phyloP scores from a whole-genome alignment of 2,797 vertebrate genomes.

The Neomorphus geoffroyi region DNA sequence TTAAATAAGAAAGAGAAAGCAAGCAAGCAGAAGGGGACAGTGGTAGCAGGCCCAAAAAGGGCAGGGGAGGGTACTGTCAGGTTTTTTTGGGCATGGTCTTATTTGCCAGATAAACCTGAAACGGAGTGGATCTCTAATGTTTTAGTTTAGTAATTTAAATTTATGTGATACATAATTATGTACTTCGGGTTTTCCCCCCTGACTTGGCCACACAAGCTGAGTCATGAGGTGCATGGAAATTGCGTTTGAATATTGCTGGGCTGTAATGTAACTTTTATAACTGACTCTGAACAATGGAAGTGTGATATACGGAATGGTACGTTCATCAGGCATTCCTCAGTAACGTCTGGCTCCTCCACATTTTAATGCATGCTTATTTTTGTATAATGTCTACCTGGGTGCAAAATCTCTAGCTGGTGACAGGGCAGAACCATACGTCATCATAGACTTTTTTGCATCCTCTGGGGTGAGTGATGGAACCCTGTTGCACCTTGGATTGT shows the following conservation, averaged over 20 bases:
- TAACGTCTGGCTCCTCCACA: neutral
- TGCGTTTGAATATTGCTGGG: neutral
- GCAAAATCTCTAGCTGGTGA: neutral
- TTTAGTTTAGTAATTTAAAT: neutral
- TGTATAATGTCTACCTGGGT: neutral
- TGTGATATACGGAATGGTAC: neutral
- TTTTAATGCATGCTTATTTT: neutral
- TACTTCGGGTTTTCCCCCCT: neutral
- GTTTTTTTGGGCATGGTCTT: neutral
- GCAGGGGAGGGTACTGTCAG: neutral
- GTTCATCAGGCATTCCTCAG: neutral
- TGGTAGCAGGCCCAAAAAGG: neutral
- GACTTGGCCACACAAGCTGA: neutral
- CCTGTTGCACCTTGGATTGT: neutral
- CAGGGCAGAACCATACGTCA: neutral
- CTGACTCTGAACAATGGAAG: neutral
- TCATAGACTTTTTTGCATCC: neutral
- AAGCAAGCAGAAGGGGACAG: neutral
- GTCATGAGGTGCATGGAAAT: neutral
- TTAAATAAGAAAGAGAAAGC: neutral
- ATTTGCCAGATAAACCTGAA: neutral
- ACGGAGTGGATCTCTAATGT: neutral
- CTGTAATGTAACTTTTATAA: rapidly evolving
- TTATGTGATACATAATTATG: neutral
- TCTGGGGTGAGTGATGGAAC: neutral